Percentiles rank a stretch among this genome's conserved stretches.
Conservation (phyloP, 2,888 invertebrate genomes). For the Tipula helvola region DNA sequence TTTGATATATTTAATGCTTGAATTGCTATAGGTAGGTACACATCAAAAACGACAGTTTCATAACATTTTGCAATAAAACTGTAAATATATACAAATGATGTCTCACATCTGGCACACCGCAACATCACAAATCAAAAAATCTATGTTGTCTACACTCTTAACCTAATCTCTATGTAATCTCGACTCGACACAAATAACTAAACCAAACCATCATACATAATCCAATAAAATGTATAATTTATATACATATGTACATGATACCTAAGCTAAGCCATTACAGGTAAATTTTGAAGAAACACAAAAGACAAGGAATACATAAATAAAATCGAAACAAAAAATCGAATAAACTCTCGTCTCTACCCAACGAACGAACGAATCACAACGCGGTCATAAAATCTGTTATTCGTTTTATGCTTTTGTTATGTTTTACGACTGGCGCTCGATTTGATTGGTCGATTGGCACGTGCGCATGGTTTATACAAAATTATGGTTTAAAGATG, state of each 20-base stretch:
- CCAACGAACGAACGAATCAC: neutral
- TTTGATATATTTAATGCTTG: too few relatives aligned
- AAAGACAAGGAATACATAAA: neutral
- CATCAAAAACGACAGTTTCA: neutral
- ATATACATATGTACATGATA: neutral
- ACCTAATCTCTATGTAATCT: neutral
- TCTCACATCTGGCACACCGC: neutral
- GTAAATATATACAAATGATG: neutral
- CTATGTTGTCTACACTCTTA: neutral
- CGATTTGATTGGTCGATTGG: neutral
- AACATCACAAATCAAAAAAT: neutral
- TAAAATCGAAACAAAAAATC: neutral
- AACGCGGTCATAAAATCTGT: neutral
- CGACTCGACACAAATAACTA: neutral
- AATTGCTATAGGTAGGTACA: neutral
- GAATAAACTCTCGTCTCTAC: neutral
- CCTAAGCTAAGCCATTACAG: neutral
- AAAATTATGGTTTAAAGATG: neutral
- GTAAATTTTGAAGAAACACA: neutral
- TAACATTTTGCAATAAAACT: neutral
- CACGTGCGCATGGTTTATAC: neutral
- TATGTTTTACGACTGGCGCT: slow-evolving; percentile 7
- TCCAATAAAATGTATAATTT: slow-evolving; percentile 6
- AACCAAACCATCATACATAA: neutral
- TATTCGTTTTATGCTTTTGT: neutral